These are phyloP conservation scores for Hartigia nigra DNA, from an alignment of 2,888 invertebrate genomes.

Conservation along the genomic window DNA sequence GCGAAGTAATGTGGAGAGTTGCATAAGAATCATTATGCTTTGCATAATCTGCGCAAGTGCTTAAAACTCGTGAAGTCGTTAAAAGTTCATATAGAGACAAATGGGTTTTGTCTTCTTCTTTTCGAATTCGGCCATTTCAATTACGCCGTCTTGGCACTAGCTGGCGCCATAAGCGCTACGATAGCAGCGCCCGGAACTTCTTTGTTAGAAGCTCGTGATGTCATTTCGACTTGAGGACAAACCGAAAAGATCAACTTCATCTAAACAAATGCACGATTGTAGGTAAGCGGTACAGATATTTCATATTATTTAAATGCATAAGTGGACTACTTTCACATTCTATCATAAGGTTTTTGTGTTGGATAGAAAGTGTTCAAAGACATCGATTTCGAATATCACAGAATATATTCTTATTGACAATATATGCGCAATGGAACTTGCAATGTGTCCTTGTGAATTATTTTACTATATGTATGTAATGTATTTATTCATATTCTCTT, in stretches of 20 bases:
- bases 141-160: conserved; percentile 6
- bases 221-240: conserved; percentile 2
- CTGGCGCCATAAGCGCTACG: conserved; percentile 4
- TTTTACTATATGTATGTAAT: neutral
- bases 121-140: neutral
- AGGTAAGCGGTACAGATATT: neutral
- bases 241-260: conserved; percentile 3
- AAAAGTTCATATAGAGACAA: neutral
- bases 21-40: neutral
- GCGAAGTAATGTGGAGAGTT: neutral
- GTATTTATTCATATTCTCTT: neutral
- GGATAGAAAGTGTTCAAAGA: neutral
- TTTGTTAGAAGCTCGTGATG: neutral
- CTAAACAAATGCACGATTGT: conserved; percentile 3
- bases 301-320: neutral
- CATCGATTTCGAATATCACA: neutral
- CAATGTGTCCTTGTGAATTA: neutral
- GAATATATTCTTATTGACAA: neutral
- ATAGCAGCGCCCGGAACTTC: conserved; percentile 12
- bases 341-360: neutral
- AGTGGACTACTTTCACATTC: neutral
- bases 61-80: neutral
- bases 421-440: neutral
- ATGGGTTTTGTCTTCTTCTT: neutral
- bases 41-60: neutral